Percentiles rank a stretch among this genome's conserved stretches.
Evolutionary conservation across 1,140 invertebrate species (phyloP).

Genomic region (Stegodyphus dumicola): DNA sequence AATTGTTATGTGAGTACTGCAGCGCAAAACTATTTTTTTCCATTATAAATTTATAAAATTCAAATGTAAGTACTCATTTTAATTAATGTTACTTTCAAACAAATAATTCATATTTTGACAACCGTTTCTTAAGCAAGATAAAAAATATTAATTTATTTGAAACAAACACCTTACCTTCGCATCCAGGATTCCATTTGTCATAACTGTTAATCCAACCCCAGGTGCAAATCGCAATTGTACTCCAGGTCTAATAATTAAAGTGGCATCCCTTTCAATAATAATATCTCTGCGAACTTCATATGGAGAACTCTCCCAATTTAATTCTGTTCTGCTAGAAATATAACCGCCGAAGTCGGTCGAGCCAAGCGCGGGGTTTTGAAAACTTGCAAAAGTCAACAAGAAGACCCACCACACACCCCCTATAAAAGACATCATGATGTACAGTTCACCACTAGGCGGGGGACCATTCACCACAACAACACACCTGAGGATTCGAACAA

Average conservation of each 20-base stretch:
- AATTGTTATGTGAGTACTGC: no score
- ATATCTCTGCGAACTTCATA: constrained; percentile 84
- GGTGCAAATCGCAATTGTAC: constrained; percentile 86
- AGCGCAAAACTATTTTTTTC: no score
- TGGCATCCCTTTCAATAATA: constrained; percentile 78
- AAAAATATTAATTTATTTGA: neutral
- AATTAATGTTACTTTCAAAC: no score
- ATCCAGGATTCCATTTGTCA: constrained; percentile 78
- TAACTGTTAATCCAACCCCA: constrained; percentile 89
- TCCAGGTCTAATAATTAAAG: constrained; percentile 85
- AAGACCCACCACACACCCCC: constrained; percentile 19
- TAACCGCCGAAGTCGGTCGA: constrained; percentile 32
- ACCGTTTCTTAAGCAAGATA: neutral
- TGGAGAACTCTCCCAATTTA: constrained; percentile 68
- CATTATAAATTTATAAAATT: no score
- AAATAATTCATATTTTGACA: no score
- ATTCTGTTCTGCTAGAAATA: constrained; percentile 7
- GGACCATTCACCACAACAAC: constrained; percentile 34
- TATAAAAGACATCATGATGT: neutral
- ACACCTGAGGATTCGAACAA: constrained; percentile 20
- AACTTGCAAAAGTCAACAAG: neutral
- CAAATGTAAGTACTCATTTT: no score
- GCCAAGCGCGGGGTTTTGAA: neutral
- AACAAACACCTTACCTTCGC: constrained; percentile 79
- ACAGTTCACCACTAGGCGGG: neutral